phyloP scores from a whole-genome alignment of 2,113 vertebrate genomes.

The rat (Rattus norvegicus) region DNA sequence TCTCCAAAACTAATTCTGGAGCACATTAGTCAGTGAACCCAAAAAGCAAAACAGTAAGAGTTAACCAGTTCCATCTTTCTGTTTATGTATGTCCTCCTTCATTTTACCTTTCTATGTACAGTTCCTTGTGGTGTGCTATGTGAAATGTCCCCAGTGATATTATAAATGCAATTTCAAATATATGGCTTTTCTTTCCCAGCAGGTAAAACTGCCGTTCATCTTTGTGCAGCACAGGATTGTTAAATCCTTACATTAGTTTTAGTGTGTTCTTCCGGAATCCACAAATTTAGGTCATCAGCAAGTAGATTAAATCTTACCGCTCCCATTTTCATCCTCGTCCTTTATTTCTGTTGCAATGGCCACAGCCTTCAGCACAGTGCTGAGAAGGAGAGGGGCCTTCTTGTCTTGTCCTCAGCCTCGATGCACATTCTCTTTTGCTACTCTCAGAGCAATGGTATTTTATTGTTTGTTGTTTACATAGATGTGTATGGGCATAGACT shows the following conservation, averaged over 20 bases:
- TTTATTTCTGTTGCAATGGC: not conserved
- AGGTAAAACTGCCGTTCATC: not conserved
- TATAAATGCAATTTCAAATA: constrained; percentile 20
- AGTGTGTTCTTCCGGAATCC: not conserved
- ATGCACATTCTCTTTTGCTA: too few species aligned
- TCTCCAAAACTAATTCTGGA: not conserved
- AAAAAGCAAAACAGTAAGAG: not conserved
- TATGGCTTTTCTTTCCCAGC: not conserved
- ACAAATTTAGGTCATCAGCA: constrained; percentile 2
- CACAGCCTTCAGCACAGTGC: not conserved
- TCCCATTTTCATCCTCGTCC: not conserved
- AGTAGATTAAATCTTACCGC: not conserved
- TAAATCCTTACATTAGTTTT: not conserved
- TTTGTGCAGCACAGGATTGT: not conserved
- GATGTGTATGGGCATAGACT: too few species aligned
- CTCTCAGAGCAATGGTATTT: too few species aligned
- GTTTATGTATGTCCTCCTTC: not conserved
- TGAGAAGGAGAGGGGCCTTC: too few species aligned
- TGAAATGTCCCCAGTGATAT: constrained; percentile 4
- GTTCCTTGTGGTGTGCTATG: not conserved
- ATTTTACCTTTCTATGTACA: constrained; percentile 15
- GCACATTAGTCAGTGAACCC: not conserved
- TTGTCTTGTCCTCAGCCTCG: too few species aligned
- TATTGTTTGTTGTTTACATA: too few species aligned
- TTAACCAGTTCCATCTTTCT: not conserved